Percentiles rank a stretch among this genome's conserved stretches.
phyloP scores from a whole-genome alignment of 2,888 invertebrate genomes.

The Mimachlamys varia region DNA sequence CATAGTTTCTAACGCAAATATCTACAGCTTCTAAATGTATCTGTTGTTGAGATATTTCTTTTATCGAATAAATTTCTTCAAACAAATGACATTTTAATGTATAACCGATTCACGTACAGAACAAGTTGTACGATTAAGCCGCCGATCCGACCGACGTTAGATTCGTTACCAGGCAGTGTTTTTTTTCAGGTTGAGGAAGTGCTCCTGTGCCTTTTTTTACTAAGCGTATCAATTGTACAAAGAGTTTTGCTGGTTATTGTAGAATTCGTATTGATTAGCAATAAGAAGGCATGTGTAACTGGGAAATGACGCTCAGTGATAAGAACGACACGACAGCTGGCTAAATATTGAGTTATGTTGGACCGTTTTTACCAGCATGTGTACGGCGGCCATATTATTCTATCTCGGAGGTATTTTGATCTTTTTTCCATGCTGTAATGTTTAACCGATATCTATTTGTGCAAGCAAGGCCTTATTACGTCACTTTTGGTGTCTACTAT shows the following conservation, averaged over 20 bases:
- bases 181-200: background rate
- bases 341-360: background rate
- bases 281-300: background rate
- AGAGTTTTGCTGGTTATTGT: background rate
- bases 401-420: conserved; percentile 11
- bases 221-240: background rate
- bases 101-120: background rate
- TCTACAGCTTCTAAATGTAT: background rate
- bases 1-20: conserved; percentile 10
- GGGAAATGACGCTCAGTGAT: background rate
- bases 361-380: background rate
- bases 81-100: background rate
- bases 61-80: background rate
- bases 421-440: background rate
- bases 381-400: background rate
- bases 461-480: background rate
- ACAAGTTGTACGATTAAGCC: background rate
- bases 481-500: background rate
- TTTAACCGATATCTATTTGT: conserved; percentile 22
- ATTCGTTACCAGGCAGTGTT: background rate
- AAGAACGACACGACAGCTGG: conserved; percentile 17
- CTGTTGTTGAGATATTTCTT: background rate
- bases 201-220: background rate
- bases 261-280: background rate
- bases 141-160: background rate